A percentile compares a stretch with the other conserved stretches of the same genome.
These are phyloP conservation scores for Rissa tridactyla DNA, from an alignment of 2,113 vertebrate genomes.

Conservation along the genomic window DNA sequence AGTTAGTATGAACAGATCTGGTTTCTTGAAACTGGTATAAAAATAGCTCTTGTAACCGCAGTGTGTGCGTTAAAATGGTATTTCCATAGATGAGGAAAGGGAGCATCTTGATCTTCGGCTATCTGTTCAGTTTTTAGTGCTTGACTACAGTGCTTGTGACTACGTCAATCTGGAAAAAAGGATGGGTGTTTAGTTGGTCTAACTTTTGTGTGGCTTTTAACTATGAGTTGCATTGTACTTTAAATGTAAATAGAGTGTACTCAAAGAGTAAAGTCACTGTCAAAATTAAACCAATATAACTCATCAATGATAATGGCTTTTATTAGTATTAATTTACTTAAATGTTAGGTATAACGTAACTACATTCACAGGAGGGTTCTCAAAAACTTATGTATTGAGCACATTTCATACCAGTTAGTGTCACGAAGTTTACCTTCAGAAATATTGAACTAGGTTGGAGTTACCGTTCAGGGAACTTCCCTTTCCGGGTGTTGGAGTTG, in stretches of 20 bases:
- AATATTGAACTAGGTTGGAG: background rate
- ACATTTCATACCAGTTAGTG: accelerated
- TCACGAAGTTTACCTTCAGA: background rate
- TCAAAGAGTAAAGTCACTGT: background rate
- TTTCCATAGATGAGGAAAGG: background rate
- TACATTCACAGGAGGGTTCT: accelerated
- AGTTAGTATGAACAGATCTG: background rate
- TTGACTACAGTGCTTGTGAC: background rate
- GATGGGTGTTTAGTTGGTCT: background rate
- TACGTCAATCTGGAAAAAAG: background rate
- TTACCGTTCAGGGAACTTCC: accelerated
- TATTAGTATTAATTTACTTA: background rate
- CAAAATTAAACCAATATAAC: background rate
- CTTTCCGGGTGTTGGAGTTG: accelerated
- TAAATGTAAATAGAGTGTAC: background rate
- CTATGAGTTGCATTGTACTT: background rate
- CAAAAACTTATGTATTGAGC: background rate
- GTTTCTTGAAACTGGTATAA: background rate
- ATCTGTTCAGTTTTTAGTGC: background rate
- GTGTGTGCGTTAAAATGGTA: background rate
- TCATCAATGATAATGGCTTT: background rate
- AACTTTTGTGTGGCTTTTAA: background rate
- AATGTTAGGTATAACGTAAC: background rate
- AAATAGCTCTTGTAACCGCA: background rate
- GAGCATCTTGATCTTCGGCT: background rate